These are phyloP conservation scores for Muscina levida DNA, from an alignment of 2,888 invertebrate species.

Conservation along the genomic window DNA sequence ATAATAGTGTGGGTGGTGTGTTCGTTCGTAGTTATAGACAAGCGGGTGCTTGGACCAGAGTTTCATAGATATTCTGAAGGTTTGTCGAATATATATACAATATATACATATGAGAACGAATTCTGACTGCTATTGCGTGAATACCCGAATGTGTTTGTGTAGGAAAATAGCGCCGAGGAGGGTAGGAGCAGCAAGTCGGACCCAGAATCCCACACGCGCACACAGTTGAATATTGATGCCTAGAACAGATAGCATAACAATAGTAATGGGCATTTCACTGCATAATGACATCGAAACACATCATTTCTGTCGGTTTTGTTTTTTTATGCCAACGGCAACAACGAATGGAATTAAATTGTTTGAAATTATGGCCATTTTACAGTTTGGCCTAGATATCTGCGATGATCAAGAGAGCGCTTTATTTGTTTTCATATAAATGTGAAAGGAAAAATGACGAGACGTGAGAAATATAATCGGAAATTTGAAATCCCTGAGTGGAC, in stretches of 20 bases:
- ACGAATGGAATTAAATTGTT: slow-evolving; percentile 8
- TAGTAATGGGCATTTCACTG: slow-evolving; percentile 4
- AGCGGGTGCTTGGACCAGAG: too few species aligned
- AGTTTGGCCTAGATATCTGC: slow-evolving; percentile 11
- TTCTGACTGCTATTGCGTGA: background rate
- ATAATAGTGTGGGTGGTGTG: too few species aligned
- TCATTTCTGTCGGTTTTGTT: slow-evolving; percentile 11
- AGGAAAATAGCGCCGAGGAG: background rate
- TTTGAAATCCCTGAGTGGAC: slow-evolving; percentile 52
- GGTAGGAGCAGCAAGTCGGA: too few species aligned
- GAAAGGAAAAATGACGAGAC: slow-evolving; percentile 41
- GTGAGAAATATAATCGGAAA: slow-evolving; percentile 52
- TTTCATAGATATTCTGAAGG: too few species aligned
- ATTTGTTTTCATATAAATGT: slow-evolving; percentile 42
- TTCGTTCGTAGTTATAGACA: too few species aligned
- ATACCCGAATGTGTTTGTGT: too few species aligned
- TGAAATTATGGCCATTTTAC: slow-evolving; percentile 29
- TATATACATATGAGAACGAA: too few species aligned
- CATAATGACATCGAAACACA: slow-evolving; percentile 18
- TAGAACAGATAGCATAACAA: too few species aligned
- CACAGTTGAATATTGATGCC: too few species aligned
- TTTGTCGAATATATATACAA: too few species aligned
- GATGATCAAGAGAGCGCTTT: slow-evolving; percentile 20
- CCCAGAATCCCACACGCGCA: too few species aligned
- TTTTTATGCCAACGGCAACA: background rate